These are phyloP conservation scores for Ischnura elegans DNA, from an alignment of 2,888 invertebrate genomes.

Conservation along the genomic window DNA sequence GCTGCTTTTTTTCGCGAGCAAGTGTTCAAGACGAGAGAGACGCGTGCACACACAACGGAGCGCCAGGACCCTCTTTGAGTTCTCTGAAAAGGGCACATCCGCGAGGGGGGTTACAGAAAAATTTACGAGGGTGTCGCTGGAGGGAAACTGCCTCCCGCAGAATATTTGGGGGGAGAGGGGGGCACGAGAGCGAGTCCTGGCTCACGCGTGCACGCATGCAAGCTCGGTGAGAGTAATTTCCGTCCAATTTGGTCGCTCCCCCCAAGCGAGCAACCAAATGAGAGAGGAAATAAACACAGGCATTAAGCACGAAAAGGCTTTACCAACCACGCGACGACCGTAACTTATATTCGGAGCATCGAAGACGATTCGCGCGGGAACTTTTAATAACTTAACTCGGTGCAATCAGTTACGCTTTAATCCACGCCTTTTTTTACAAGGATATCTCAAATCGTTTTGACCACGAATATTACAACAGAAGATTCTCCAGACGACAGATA, in stretches of 20 bases:
- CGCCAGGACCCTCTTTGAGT: background rate
- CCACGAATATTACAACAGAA: too few species aligned
- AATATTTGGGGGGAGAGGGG: background rate
- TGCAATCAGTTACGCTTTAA: too few species aligned
- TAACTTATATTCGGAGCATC: too few species aligned
- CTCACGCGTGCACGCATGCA: background rate
- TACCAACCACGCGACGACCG: too few species aligned
- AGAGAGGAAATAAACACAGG: background rate
- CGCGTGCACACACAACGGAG: background rate
- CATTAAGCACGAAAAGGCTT: background rate
- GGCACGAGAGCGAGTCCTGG: background rate
- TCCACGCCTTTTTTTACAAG: too few species aligned
- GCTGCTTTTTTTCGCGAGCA: background rate
- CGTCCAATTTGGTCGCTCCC: constrained; percentile 31
- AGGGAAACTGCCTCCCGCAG: background rate
- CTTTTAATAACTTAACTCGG: too few species aligned
- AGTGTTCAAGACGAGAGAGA: background rate
- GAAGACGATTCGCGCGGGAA: too few species aligned
- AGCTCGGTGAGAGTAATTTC: background rate
- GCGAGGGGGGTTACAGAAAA: background rate
- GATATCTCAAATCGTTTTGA: too few species aligned
- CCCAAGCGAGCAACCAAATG: background rate
- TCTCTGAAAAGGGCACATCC: background rate
- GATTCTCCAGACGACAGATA: too few species aligned
- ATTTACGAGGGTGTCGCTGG: background rate